Conservation (phyloP, 2,797 vertebrate genomes). For the Typhlichthys eigenmanni region DNA sequence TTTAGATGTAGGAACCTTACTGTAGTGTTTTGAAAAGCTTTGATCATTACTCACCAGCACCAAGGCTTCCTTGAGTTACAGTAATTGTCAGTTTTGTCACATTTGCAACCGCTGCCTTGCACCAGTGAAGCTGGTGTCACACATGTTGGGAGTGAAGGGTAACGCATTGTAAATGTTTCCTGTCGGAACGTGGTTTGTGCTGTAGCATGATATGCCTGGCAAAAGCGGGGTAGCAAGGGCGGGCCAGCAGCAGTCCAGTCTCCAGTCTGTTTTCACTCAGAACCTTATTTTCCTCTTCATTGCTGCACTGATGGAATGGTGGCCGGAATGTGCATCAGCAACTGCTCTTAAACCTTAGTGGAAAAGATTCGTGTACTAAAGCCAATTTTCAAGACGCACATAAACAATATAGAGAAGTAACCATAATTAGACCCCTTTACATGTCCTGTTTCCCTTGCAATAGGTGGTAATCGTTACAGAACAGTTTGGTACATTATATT, state of each 20-base stretch:
- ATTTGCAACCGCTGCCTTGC: not conserved
- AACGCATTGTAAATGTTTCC: slow-evolving; percentile 5
- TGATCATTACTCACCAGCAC: slow-evolving; percentile 11
- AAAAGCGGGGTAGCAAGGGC: too few relatives aligned
- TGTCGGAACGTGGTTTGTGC: slow-evolving; percentile 6
- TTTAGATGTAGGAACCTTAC: not conserved
- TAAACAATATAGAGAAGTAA: slow-evolving; percentile 1
- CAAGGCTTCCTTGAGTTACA: not conserved
- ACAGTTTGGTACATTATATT: not conserved
- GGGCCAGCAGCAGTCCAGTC: slow-evolving; percentile 10
- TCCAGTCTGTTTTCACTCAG: slow-evolving; percentile 21
- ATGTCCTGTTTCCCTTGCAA: not conserved
- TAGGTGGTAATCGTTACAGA: not conserved
- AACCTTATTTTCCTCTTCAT: slow-evolving; percentile 11
- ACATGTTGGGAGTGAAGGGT: not conserved
- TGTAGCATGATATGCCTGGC: not conserved
- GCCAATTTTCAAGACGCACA: not conserved
- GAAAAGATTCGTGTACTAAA: not conserved
- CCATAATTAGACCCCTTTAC: not conserved
- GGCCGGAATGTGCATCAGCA: slow-evolving; percentile 13
- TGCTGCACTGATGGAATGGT: slow-evolving; percentile 22
- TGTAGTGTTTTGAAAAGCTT: slow-evolving; percentile 5
- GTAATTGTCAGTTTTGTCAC: not conserved
- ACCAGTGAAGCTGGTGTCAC: not conserved
- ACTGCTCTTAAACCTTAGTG: not conserved